phyloP scores from a whole-genome alignment of 2,888 invertebrate species.

The Drosophila kanekoi region DNA sequence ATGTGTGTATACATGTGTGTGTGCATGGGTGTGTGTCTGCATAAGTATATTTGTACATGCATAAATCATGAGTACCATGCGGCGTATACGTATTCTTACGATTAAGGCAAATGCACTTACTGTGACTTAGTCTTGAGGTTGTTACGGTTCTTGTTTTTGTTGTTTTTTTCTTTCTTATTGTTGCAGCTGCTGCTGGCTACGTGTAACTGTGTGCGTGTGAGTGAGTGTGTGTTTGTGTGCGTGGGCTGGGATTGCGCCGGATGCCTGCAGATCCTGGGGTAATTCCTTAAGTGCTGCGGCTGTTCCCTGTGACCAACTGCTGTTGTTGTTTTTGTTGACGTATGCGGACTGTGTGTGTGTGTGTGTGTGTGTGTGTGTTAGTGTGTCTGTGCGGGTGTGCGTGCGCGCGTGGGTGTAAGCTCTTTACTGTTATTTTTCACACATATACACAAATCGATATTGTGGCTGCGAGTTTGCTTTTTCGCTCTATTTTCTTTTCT shows the following conservation, averaged over 20 bases:
- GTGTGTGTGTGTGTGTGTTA: neutral
- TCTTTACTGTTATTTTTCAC: slow-evolving; percentile 73
- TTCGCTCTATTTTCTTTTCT: slow-evolving; percentile 31
- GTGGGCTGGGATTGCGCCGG: slow-evolving; percentile 26
- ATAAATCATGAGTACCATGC: slow-evolving; percentile 35
- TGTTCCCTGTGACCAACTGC: slow-evolving; percentile 47
- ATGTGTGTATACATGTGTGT: neutral
- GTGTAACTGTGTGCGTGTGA: slow-evolving; percentile 11
- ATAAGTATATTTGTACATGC: slow-evolving; percentile 18
- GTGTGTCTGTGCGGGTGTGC: slow-evolving; percentile 8
- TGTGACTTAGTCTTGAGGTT: slow-evolving; percentile 47
- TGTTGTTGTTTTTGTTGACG: slow-evolving; percentile 55
- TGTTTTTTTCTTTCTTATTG: slow-evolving; percentile 6
- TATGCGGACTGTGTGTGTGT: slow-evolving; percentile 33
- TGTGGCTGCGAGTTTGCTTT: slow-evolving; percentile 45
- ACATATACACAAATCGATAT: slow-evolving; percentile 81
- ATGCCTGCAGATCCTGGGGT: slow-evolving; percentile 46
- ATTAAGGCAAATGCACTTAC: slow-evolving; percentile 69
- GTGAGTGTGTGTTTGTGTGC: neutral
- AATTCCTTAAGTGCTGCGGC: slow-evolving; percentile 53
- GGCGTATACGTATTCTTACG: slow-evolving; percentile 62
- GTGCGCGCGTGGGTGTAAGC: slow-evolving; percentile 43
- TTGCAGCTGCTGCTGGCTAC: slow-evolving; percentile 17
- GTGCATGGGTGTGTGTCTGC: neutral
- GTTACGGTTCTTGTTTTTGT: slow-evolving; percentile 31